Conservation (phyloP, 2,797 vertebrate genomes). For the Heteromormyrus szaboi region DNA sequence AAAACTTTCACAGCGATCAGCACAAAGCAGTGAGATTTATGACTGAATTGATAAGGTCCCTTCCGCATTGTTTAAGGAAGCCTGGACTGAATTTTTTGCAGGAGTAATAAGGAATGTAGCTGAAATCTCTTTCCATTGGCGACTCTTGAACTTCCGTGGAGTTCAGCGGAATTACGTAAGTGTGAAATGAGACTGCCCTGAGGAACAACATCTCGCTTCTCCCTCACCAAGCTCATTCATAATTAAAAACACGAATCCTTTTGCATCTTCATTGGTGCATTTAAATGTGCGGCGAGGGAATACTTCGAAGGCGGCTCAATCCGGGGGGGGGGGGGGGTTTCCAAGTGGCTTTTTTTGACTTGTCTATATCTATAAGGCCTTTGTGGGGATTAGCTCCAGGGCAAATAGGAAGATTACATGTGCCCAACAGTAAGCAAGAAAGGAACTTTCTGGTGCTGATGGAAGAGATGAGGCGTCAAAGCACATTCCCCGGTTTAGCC, state of each 20-base stretch:
- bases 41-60: background rate
- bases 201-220: constrained; percentile 29
- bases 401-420: background rate
- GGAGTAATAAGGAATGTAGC: background rate
- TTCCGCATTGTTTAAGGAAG: background rate
- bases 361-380: background rate
- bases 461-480: background rate
- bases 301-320: constrained; percentile 24
- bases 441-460: background rate
- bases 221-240: constrained; percentile 25
- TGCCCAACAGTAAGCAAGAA: background rate
- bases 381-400: background rate
- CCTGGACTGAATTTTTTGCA: background rate
- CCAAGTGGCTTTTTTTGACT: background rate
- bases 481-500: background rate
- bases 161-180: background rate
- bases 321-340: background rate
- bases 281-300: constrained; percentile 26
- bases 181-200: constrained; percentile 2
- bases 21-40: constrained; percentile 3
- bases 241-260: constrained; percentile 28
- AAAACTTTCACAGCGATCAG: constrained; percentile 1
- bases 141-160: constrained; percentile 19
- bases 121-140: background rate
- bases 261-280: constrained; percentile 30